These are phyloP conservation scores for Polyommatus icarus DNA, from an alignment of 2,888 invertebrate species.

Conservation along the genomic window DNA sequence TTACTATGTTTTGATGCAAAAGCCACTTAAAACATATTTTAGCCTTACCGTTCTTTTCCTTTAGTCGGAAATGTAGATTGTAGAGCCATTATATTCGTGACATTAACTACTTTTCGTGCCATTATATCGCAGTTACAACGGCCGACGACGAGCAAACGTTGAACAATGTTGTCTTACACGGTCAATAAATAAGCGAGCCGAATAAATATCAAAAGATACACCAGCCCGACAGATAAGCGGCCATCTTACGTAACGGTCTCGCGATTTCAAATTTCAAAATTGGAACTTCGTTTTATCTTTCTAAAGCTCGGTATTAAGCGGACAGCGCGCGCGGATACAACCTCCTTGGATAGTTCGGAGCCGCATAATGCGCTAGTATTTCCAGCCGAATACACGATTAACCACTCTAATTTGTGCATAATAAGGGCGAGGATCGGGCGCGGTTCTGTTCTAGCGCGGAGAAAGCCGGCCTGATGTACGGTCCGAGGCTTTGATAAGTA, in stretches of 20 bases:
- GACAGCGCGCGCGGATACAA: slow-evolving; percentile 44
- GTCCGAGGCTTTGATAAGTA: slow-evolving; percentile 61
- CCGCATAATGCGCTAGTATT: slow-evolving; percentile 40
- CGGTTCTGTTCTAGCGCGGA: slow-evolving; percentile 43
- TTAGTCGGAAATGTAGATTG: background rate
- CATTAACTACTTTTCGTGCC: background rate
- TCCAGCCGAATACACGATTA: slow-evolving; percentile 30
- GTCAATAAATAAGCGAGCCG: slow-evolving; percentile 25
- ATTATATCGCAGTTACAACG: background rate
- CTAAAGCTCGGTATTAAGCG: slow-evolving; percentile 47
- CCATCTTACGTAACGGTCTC: slow-evolving; percentile 47
- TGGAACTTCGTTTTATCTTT: slow-evolving; percentile 48
- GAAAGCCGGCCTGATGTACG: slow-evolving; percentile 68
- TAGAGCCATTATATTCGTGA: background rate
- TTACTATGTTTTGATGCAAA: background rate
- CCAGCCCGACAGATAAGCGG: slow-evolving; percentile 45
- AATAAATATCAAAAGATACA: slow-evolving; percentile 40
- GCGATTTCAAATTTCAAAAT: slow-evolving; percentile 46
- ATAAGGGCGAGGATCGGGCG: slow-evolving; percentile 38
- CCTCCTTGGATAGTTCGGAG: slow-evolving; percentile 39
- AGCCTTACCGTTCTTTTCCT: background rate
- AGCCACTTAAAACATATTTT: background rate
- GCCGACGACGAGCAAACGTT: slow-evolving; percentile 29
- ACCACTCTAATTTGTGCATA: slow-evolving; percentile 30
- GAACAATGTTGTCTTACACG: slow-evolving; percentile 20